These are phyloP conservation scores for Macrosiphum euphorbiae DNA, from an alignment of 2,888 invertebrate genomes.

Conservation along the genomic window DNA sequence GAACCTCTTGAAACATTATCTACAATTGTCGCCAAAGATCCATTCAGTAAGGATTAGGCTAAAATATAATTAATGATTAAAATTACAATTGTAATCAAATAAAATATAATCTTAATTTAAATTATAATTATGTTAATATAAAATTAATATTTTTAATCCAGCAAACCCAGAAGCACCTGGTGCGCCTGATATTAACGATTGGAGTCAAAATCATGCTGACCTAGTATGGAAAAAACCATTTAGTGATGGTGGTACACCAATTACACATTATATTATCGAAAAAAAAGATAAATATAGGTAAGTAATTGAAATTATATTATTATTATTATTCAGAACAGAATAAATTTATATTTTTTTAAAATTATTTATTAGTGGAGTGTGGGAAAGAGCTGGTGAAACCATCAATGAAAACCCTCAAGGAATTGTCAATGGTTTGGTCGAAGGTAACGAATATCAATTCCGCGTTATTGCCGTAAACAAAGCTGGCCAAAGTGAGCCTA, in stretches of 20 bases:
- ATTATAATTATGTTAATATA: neutral
- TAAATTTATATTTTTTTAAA: conserved; percentile 21
- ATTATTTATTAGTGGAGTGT: conserved; percentile 78
- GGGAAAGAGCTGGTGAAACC: conserved; percentile 92
- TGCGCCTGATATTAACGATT: conserved; percentile 90
- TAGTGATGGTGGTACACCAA: conserved; percentile 93
- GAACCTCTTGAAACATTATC: conserved; percentile 94
- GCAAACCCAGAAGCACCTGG: conserved; percentile 90
- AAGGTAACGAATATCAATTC: conserved; percentile 98
- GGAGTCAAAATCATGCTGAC: conserved; percentile 93
- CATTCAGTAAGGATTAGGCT: conserved; percentile 79
- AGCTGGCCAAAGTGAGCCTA: conserved; percentile 93
- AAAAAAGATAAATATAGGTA: conserved; percentile 87
- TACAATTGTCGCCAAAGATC: conserved; percentile 94
- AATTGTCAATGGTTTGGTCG: conserved; percentile 89
- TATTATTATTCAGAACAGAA: neutral
- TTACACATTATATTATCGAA: conserved; percentile 92
- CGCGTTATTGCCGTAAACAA: conserved; percentile 95
- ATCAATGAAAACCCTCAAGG: conserved; percentile 81
- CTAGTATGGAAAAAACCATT: conserved; percentile 91
- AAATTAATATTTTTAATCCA: conserved; percentile 70
- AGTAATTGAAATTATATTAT: neutral
- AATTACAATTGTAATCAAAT: neutral
- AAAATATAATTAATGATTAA: neutral
- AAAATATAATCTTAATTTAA: neutral